A percentile compares a stretch with the other conserved stretches of the same genome.
Conservation (phyloP, 2,797 vertebrate species). For the Prionace glauca region DNA sequence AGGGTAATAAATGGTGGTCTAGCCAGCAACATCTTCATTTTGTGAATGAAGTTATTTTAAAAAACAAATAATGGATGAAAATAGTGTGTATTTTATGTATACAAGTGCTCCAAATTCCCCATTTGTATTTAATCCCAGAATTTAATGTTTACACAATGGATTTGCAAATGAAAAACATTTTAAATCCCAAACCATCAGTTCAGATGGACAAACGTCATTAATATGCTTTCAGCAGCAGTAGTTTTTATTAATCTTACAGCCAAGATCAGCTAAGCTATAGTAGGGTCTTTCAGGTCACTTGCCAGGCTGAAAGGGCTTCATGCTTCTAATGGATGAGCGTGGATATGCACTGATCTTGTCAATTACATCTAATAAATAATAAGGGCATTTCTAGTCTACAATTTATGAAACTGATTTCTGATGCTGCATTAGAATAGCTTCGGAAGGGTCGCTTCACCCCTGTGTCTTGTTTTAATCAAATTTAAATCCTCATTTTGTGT, state of each 20-base stretch:
- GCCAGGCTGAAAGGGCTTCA: background rate
- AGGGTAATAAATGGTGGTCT: too few relatives aligned
- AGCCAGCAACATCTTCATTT: too few relatives aligned
- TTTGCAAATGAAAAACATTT: background rate
- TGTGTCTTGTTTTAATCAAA: constrained; percentile 17
- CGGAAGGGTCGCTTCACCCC: background rate
- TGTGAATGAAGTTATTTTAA: too few relatives aligned
- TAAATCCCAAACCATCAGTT: background rate
- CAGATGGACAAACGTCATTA: background rate
- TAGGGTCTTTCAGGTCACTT: background rate
- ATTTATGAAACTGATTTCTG: background rate
- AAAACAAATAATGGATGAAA: background rate
- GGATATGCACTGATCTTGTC: background rate
- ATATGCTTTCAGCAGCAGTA: constrained; percentile 9
- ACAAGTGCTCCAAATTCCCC: background rate
- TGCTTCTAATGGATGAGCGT: background rate
- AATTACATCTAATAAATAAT: background rate
- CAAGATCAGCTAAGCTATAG: background rate
- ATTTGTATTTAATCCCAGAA: background rate
- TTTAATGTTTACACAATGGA: background rate
- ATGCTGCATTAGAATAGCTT: constrained; percentile 1
- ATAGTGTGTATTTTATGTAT: background rate
- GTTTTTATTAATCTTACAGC: background rate
- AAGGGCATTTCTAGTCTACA: background rate
- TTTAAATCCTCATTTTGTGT: background rate